Percentiles rank a stretch among this genome's conserved stretches.
phyloP scores from a whole-genome alignment of 2,113 vertebrate genomes.

The Rhinoptilus africanus region DNA sequence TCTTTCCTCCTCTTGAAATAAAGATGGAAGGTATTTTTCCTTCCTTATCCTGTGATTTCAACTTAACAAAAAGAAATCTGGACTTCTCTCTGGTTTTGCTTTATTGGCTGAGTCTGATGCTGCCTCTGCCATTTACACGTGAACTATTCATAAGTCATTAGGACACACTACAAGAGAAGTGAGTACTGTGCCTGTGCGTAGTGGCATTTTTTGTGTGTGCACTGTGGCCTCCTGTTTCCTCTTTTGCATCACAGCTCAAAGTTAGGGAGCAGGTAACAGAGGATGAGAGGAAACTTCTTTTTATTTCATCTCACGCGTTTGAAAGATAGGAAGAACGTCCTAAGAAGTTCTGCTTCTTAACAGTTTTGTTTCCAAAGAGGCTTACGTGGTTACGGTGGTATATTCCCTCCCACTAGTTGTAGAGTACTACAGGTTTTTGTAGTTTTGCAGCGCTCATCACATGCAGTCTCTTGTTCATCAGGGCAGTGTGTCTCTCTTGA shows the following conservation, averaged over 20 bases:
- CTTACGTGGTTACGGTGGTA: neutral
- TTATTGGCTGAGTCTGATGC: slow-evolving; percentile 7
- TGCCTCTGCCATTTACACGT: neutral
- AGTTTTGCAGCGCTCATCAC: neutral
- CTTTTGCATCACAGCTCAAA: neutral
- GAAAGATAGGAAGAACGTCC: neutral
- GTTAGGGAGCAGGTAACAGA: neutral
- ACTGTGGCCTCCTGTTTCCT: neutral
- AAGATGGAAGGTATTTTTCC: neutral
- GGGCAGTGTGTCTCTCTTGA: neutral
- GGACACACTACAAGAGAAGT: neutral
- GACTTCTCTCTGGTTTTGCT: neutral
- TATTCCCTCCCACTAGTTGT: neutral
- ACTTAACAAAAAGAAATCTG: neutral
- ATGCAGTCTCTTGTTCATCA: neutral
- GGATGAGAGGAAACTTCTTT: neutral
- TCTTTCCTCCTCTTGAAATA: neutral
- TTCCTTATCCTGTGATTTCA: neutral
- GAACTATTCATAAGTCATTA: neutral
- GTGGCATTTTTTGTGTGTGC: neutral
- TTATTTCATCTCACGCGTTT: neutral
- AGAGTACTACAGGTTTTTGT: neutral
- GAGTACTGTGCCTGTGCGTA: neutral
- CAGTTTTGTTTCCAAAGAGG: neutral
- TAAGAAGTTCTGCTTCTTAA: neutral